Evolutionary conservation across 2,113 vertebrate species (phyloP).

Genomic region (Alethe castanea): DNA sequence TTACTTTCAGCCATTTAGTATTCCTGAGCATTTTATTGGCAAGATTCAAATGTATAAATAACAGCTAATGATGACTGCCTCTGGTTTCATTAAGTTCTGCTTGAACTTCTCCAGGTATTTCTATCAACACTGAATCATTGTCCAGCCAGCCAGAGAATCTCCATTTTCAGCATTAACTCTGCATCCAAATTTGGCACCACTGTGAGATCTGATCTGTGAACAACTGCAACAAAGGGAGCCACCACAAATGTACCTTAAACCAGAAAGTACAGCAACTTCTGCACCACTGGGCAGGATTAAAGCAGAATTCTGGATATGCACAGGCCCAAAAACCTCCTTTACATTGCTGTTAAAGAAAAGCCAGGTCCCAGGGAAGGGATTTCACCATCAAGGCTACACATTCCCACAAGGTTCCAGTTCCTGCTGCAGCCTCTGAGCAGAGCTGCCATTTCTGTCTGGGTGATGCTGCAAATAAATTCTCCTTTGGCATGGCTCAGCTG

Average conservation of each 20-base stretch:
- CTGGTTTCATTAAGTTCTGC: constrained; percentile 72
- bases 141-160: constrained; percentile 35
- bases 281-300: not conserved
- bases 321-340: not conserved
- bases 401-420: constrained; percentile 20
- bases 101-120: constrained; percentile 58
- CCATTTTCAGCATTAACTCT: not conserved
- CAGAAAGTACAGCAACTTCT: not conserved
- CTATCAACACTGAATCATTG: constrained; percentile 48
- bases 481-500: constrained; percentile 80
- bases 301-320: not conserved
- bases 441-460: constrained; percentile 69
- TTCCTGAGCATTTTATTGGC: constrained; percentile 65
- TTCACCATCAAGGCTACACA: constrained; percentile 45
- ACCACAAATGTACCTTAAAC: not conserved
- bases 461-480: constrained; percentile 76
- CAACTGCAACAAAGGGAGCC: not conserved
- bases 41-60: constrained; percentile 67
- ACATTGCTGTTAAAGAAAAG: not conserved
- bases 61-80: constrained; percentile 64
- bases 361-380: not conserved
- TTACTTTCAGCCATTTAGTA: constrained; percentile 64
- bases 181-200: not conserved
- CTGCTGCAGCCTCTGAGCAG: constrained; percentile 35
- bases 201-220: not conserved